Evolutionary conservation across 2,113 vertebrate genomes (phyloP).

Genomic region (Lota lota): DNA sequence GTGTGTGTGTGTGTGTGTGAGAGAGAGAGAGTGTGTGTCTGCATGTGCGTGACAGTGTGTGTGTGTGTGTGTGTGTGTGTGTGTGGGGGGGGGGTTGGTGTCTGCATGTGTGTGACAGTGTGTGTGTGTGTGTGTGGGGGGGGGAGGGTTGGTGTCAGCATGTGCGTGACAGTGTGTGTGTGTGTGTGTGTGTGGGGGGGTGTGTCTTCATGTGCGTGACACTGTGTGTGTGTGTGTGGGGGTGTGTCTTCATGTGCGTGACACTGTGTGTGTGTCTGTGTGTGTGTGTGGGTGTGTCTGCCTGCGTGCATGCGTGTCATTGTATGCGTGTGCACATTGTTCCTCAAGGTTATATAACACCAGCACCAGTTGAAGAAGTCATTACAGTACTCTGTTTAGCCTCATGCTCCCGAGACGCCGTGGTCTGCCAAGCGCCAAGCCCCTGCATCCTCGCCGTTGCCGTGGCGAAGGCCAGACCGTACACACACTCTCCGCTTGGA

Average conservation of each 20-base stretch:
- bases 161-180: too few species aligned
- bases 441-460: slow-evolving; percentile 13
- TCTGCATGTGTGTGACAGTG: too few species aligned
- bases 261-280: too few species aligned
- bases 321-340: too few species aligned
- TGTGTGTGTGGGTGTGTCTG: too few species aligned
- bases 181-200: background rate
- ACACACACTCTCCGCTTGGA: background rate
- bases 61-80: too few species aligned
- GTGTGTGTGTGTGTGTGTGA: slow-evolving; percentile 12
- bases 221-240: slow-evolving; percentile 3
- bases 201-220: background rate
- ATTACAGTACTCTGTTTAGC: background rate
- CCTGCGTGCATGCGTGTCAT: too few species aligned
- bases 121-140: too few species aligned
- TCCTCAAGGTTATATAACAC: too few species aligned
- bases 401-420: background rate
- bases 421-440: slow-evolving; percentile 2
- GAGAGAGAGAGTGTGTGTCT: background rate
- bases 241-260: too few species aligned
- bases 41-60: background rate
- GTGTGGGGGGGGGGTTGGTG: too few species aligned
- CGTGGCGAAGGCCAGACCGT: slow-evolving; percentile 1
- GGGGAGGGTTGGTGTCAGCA: too few species aligned
- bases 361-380: background rate